Percentiles rank a stretch among this genome's conserved stretches.
phyloP scores from a whole-genome alignment of 2,797 vertebrate species.

The Notamacropus eugenii region DNA sequence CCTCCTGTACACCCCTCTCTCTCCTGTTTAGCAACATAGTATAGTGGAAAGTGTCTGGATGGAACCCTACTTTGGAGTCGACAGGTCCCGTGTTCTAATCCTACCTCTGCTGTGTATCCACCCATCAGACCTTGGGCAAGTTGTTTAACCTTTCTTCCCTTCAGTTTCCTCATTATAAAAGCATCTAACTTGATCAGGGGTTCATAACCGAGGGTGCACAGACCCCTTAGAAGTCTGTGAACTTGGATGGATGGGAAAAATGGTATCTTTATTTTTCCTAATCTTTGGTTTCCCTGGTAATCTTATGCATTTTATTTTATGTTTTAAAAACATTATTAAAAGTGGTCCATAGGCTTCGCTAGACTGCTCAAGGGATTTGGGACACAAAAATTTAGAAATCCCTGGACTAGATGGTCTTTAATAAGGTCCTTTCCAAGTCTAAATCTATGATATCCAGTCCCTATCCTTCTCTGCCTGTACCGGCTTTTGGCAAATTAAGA shows the following conservation, averaged over 20 bases:
- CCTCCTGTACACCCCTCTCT: not conserved
- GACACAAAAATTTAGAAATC: not conserved
- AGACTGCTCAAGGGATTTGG: not conserved
- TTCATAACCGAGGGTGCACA: not conserved
- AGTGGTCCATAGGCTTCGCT: not conserved
- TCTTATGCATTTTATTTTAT: not conserved
- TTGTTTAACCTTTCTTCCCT: not conserved
- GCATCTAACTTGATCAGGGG: not conserved
- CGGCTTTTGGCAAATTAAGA: not conserved
- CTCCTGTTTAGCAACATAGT: not conserved
- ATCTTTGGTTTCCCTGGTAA: not conserved
- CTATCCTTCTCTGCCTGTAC: not conserved
- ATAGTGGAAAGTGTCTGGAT: not conserved
- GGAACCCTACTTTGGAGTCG: not conserved
- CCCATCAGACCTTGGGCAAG: not conserved
- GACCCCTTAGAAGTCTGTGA: not conserved
- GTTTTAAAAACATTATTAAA: not conserved
- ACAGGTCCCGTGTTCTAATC: not conserved
- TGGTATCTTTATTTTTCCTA: not conserved
- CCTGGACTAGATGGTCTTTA: not conserved
- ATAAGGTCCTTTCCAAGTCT: not conserved
- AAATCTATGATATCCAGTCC: not conserved
- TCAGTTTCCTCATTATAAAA: not conserved
- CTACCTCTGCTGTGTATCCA: not conserved
- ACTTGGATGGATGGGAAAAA: not conserved